Percentiles rank a stretch among this genome's conserved stretches.
Conservation (phyloP, 2,113 vertebrate genomes). For the Tragelaphus scriptus region DNA sequence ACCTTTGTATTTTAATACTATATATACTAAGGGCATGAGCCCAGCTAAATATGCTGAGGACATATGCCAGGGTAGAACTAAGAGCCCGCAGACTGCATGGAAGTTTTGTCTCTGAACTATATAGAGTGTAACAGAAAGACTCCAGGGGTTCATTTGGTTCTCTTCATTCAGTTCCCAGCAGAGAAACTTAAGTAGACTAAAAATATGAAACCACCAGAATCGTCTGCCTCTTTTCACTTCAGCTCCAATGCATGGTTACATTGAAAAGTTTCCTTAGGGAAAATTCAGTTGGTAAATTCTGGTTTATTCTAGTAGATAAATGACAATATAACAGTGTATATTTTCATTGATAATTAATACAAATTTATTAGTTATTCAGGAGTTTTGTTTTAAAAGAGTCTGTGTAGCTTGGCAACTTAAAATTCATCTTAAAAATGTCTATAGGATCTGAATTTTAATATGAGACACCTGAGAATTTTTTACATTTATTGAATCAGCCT, state of each 20-base stretch:
- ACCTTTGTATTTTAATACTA: neutral
- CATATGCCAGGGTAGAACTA: neutral
- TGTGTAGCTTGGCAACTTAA: constrained; percentile 35
- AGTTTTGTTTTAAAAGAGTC: neutral
- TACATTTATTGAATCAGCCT: constrained; percentile 36
- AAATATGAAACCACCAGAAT: neutral
- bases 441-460: constrained; percentile 29
- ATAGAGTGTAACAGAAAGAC: neutral
- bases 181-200: neutral
- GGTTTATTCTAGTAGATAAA: neutral
- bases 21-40: neutral
- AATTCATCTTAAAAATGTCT: constrained; percentile 14
- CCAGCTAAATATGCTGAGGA: neutral
- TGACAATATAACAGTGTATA: neutral
- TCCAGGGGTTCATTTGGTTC: neutral
- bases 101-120: neutral
- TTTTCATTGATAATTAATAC: neutral
- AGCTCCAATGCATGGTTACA: neutral
- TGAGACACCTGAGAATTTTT: constrained; percentile 33
- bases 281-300: neutral
- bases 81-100: neutral
- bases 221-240: neutral
- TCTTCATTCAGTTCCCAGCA: neutral
- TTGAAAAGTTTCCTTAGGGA: neutral
- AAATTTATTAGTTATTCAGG: neutral